Percentiles rank a stretch among this genome's conserved stretches.
These are phyloP conservation scores for Thymelicus lineola DNA, from an alignment of 2,888 invertebrate genomes.

Conservation along the genomic window DNA sequence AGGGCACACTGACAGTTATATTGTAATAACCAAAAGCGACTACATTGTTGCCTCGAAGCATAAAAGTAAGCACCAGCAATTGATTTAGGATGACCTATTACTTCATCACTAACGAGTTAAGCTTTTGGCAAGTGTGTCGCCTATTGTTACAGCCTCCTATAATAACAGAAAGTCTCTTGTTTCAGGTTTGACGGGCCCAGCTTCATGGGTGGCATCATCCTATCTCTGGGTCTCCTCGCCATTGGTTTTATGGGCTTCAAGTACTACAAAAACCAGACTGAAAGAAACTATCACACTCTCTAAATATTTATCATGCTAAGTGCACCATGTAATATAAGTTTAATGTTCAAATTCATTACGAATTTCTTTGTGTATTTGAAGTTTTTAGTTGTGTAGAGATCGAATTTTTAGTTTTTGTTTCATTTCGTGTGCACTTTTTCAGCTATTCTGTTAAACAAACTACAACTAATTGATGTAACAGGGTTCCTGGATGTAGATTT, in stretches of 20 bases:
- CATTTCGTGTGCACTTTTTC: constrained; percentile 45
- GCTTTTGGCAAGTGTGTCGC: too few species aligned
- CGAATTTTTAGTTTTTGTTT: constrained; percentile 41
- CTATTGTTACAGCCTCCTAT: too few species aligned
- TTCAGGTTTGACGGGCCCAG: constrained; percentile 90
- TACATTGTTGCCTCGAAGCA: too few species aligned
- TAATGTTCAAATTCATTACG: constrained; percentile 31
- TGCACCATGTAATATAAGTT: constrained; percentile 60
- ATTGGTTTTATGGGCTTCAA: constrained; percentile 94
- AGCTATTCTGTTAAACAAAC: constrained; percentile 23
- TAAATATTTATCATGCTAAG: constrained; percentile 79
- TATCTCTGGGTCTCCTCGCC: constrained; percentile 91
- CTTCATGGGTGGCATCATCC: constrained; percentile 94
- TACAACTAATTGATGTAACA: constrained; percentile 42
- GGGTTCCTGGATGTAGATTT: constrained; percentile 47
- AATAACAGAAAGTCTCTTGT: constrained; percentile 33
- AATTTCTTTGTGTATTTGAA: constrained; percentile 39
- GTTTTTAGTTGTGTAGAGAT: constrained; percentile 40
- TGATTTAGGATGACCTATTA: too few species aligned
- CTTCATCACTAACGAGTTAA: too few species aligned
- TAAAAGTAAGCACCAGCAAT: too few species aligned
- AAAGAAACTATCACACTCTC: constrained; percentile 95
- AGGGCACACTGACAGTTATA: too few species aligned
- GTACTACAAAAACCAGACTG: constrained; percentile 94
- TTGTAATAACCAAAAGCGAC: too few species aligned